Base-by-base conservation (phyloP, 2,113 vertebrate species). In the Onychostruthus taczanowskii region DNA sequence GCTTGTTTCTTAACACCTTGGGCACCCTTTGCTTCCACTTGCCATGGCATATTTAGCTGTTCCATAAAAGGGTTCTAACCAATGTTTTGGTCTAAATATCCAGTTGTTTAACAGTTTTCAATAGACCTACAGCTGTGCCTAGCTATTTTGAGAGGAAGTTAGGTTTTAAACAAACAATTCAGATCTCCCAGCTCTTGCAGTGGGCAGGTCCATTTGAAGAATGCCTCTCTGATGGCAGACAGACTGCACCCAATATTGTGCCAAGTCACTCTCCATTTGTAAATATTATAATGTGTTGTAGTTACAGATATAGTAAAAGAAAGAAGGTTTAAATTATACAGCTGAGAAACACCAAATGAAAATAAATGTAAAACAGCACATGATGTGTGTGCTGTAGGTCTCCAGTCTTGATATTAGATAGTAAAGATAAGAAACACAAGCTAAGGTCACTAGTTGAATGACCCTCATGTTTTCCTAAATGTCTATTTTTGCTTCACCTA, bases 351-450 rank as follows among this genome's bases (percentile, higher is more conserved):
- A 87, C 74, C 69, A 94, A 90, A 94, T 64, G 39, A 82, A 90
- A 88, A 82, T 62, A 96, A 94, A 96, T 67, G 52, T 90, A 85
- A 87, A 92, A 9, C 90, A 96, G 70, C 67, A 47, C 39, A 50
- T 28, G 28, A 74, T 88, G 39, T 83, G 91, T 87, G 59, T 95
- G 93, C 89, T 93, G 92, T 93, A 93, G 96, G 94, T 96, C 93
- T 92, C 16, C 11, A 30, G 35, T 72, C 77, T 62, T 80, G 50
- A 84, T 79, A 28, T 82, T 87, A 77, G 70, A 93, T 62, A 83
- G 75, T 46, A 77, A 95, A 78, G 83, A 92, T 89, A 95, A 95
- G 74, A 87, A 94, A 83, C 28, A 44, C 30, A 70, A 92, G 37
- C 21, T 83, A 24, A 74, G 35, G 46, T 59, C 27, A 22, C 26